Base-by-base conservation (phyloP, 2,797 vertebrate species). In the Phrynocephalus vlangalii region DNA sequence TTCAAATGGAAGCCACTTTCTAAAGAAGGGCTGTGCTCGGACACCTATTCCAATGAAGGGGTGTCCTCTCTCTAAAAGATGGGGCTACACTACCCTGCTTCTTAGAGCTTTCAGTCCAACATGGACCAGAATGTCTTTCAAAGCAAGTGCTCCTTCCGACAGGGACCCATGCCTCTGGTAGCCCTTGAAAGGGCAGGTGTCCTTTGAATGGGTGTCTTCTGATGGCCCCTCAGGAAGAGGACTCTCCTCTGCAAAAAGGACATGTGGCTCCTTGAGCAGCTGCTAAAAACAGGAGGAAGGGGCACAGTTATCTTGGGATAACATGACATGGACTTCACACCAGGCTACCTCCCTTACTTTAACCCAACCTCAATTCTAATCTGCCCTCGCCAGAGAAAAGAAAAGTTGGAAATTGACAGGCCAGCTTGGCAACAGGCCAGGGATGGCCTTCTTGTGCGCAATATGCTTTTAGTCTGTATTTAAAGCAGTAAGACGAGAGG, bases 391-490 rank as follows among this genome's bases (percentile, higher is more conserved):
- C 94, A 1, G 96, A 94, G 94, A 94, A 95, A 94, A 94, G 94
- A 94, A 94, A 94, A 78, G 80, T 86, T 95, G 96, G 97, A 97
- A 97, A 92, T 96, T 95, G 95, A 96, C 96, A 98, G 95, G 96
- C 88, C 97, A 97, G 95, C 94, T 96, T 97, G 96, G 96, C 97
- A 95, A 95, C 93, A 96, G 95, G 96, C 97, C 97, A 98, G 97
- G 96, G 95, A 96, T 92, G 96, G 97, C 97, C 97, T 97, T 97
- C 95, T 98, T 95, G 91, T 95, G 95, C 97, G 96, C 97, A 97
- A 98, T 97, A 94, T 87, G 97, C 97, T 97, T 96, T 97, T 97
- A 98, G 98, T 98, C 98, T 98, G 98, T 98, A 98, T 98, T 98
- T 98, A 98, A 96, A 98, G 98, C 97, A 97, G 96, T 95, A 96